Evolutionary conservation across 1,140 invertebrate species (phyloP), one percentile per base, ranked within the genome.

Genomic region (Drosophila malerkotliana): DNA sequence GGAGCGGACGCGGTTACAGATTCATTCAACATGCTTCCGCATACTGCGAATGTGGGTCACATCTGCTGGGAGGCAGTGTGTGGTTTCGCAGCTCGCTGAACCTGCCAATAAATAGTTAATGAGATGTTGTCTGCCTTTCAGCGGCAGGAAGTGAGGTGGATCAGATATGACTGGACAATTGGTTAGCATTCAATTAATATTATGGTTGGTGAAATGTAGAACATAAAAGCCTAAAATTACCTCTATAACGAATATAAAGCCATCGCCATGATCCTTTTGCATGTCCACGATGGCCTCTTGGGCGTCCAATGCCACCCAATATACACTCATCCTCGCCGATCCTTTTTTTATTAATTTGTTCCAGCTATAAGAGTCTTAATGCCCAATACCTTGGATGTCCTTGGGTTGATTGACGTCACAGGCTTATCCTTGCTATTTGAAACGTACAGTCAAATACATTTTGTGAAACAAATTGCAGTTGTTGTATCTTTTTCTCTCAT

Each of bases 21-120:
- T 67, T 66, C 82, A 87, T 87, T 87, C 82, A 85, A 52, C 12
- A 24, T 62, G 72, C 82, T 85, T 85, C 82, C 82, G 82, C 75
- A 75, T 84, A 24, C 44, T 48, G 34, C 39, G 37, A 77, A 85
- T 72, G 58, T 85, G 82, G 82, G 82, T 82, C 82, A 87, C 68
- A 66, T 45, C 21, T 63, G 55, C 47, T 24, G 32, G 47, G 53
- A 14, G 47, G 14, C 24, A 41, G 12, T 45, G 26, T 64, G 45
- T 66, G 67, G 41, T 45, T 53, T 47, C 37, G 12, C 34, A 41
- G 55, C 37, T 15, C 58, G 24, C 59, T 39, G 15, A 18, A 48
- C 6, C 21, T 18, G 3, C 59, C 57, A 68, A 75, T 79, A 84
- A 61, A 79, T 80, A 51, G 55, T 58, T 73, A 58, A 62, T 71